Evolutionary conservation across 2,888 invertebrate genomes (phyloP), one percentile per base, ranked within the genome.

Genomic region (Phymatocera aterrima): DNA sequence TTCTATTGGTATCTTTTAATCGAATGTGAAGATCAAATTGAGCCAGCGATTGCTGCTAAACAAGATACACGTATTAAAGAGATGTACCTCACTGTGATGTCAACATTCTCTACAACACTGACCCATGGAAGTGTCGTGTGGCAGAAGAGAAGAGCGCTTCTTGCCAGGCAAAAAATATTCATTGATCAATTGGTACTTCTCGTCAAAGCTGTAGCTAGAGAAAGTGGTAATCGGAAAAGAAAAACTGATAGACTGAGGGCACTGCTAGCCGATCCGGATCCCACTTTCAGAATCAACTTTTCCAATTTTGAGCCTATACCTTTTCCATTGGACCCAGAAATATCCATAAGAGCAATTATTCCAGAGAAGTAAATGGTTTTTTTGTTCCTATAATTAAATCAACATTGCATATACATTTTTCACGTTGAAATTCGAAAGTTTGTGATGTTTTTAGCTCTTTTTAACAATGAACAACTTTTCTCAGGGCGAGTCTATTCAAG

Each of bases 1-100:
- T 95, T 99, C 84, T 99, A 97, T 92, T 99, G 99, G 99, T 98
- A 97, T 92, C 92, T 98, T 83, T 93, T 96, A 79, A 97, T 98
- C 81, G 99, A 99, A 91, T 97, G 98, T 90, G 98, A 98, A 91
- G 97, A 97, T 90, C 95, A 95, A 83, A 84, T 84, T 31, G 95
- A 95, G 88, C 92, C 92, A 8, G 93, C 92, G 37, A 90, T 91
- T 60, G 90, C 91, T 77, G 92, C 92, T 10, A 95, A 95, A 84
- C 96, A 96, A 89, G 96, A 97, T 87, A 92, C 93, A 75, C 92
- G 93, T 70, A 93, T 95, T 0, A 92, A 95, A 64, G 94, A 95
- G 85, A 98, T 98, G 97, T 99, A 98, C 90, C 92, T 95, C 72
- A 95, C 95, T 80, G 98, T 99, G 31, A 95, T 98, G 93, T 94